phyloP scores from a whole-genome alignment of 2,113 vertebrate species.

The Bagarius yarrelli region DNA sequence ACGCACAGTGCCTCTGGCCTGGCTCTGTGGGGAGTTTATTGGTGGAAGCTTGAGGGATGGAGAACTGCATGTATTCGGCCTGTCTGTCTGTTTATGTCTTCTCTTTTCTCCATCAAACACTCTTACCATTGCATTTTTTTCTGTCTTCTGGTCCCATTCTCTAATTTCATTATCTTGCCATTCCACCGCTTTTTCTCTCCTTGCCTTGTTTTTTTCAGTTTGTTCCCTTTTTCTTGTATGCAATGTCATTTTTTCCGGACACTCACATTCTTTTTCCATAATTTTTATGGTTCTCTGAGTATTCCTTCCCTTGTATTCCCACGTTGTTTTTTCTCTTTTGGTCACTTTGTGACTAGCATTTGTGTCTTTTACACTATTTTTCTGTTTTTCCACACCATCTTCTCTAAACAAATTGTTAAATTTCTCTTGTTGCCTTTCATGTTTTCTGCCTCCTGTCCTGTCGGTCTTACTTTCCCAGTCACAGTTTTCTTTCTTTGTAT shows the following conservation, averaged over 20 bases:
- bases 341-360: constrained; percentile 23
- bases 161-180: not conserved
- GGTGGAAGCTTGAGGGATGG: too few species aligned
- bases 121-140: not conserved
- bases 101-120: constrained; percentile 46
- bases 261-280: not conserved
- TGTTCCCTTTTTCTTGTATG: not conserved
- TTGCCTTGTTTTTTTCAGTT: constrained; percentile 46
- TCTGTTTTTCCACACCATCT: constrained; percentile 30
- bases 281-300: constrained; percentile 59
- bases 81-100: constrained; percentile 47
- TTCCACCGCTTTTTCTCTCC: constrained; percentile 9
- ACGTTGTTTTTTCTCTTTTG: too few species aligned
- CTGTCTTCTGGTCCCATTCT: not conserved
- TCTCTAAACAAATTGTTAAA: not conserved
- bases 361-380: constrained; percentile 55
- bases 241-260: not conserved
- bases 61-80: not conserved
- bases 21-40: constrained; percentile 26
- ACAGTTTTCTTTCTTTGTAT: constrained; percentile 31
- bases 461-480: constrained; percentile 37
- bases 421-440: constrained; percentile 4
- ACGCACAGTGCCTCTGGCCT: constrained; percentile 30
- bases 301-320: constrained; percentile 46
- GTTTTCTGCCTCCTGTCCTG: constrained; percentile 17